A percentile compares a stretch with the other conserved stretches of the same genome.
Evolutionary conservation across 2,113 vertebrate genomes (phyloP).

Genomic region (Psittacus erithacus): DNA sequence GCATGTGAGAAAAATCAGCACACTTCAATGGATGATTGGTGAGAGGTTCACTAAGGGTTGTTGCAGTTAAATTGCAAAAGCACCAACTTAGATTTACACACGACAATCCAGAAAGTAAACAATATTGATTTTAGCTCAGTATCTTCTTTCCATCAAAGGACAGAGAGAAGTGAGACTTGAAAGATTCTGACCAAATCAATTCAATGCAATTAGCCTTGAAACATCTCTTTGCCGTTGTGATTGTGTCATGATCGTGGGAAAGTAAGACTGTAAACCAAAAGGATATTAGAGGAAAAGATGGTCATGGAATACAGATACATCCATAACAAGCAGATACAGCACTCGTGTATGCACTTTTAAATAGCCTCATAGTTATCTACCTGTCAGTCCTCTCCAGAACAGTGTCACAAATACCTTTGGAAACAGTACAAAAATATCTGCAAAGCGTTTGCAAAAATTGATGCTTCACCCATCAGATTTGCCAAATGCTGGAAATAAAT

Average conservation of each 20-base stretch:
- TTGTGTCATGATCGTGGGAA: background rate
- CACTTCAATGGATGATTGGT: background rate
- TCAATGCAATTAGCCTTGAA: constrained; percentile 7
- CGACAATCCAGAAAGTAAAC: constrained; percentile 21
- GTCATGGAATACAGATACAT: background rate
- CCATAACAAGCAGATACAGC: background rate
- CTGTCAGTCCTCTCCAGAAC: background rate
- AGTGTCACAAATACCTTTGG: background rate
- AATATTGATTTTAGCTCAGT: constrained; percentile 48
- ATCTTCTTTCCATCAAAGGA: background rate
- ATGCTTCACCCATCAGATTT: background rate
- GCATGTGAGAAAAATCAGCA: background rate
- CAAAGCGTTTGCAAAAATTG: background rate
- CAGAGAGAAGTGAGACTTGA: background rate
- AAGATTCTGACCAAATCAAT: background rate
- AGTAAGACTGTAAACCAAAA: background rate
- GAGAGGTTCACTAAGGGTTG: background rate
- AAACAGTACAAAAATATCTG: background rate
- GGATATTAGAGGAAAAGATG: background rate
- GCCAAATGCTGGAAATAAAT: background rate
- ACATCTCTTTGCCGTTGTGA: background rate
- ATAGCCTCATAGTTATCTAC: background rate
- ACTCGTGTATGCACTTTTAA: accelerated
- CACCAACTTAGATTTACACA: background rate
- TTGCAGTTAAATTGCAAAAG: background rate